Conservation (phyloP, 1,140 invertebrate genomes). For the Hylaeus volcanicus region DNA sequence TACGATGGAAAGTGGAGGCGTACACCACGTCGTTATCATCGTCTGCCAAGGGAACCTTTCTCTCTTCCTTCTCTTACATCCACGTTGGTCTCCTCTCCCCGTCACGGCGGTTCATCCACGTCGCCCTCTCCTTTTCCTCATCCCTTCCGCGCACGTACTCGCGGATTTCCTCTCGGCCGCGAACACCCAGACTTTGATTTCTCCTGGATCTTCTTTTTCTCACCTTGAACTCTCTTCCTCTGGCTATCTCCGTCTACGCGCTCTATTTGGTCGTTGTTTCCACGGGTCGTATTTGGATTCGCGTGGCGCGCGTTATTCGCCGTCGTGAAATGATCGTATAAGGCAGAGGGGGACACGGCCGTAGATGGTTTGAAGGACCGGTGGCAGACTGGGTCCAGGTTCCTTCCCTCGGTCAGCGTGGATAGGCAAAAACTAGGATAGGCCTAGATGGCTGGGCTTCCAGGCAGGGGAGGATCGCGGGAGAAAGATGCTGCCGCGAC, state of each 20-base stretch:
- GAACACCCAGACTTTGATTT: background rate
- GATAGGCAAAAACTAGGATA: conserved; percentile 77
- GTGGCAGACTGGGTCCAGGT: conserved; percentile 41
- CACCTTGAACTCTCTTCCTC: conserved; percentile 38
- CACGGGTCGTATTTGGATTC: conserved; percentile 50
- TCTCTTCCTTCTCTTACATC: conserved; percentile 26
- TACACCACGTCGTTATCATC: conserved; percentile 51
- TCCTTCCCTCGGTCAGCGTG: conserved; percentile 25
- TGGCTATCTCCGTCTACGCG: background rate
- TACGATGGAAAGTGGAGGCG: conserved; percentile 61
- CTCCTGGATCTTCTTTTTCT: conserved; percentile 4
- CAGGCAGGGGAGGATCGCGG: conserved; percentile 9
- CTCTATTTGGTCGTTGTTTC: conserved; percentile 34
- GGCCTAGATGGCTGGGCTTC: conserved; percentile 70
- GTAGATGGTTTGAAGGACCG: conserved; percentile 70
- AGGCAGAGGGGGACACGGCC: conserved; percentile 61
- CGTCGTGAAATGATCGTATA: conserved; percentile 65
- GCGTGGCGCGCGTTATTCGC: conserved; percentile 34
- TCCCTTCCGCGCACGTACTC: background rate
- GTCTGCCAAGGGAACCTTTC: conserved; percentile 36
- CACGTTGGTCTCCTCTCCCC: background rate
- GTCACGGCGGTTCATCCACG: background rate
- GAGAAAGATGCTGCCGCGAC: background rate
- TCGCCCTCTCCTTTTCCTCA: background rate
- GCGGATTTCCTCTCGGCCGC: conserved; percentile 5